Evolutionary conservation across 2,888 invertebrate species (phyloP).

Genomic region (Epirrhoe alternata): DNA sequence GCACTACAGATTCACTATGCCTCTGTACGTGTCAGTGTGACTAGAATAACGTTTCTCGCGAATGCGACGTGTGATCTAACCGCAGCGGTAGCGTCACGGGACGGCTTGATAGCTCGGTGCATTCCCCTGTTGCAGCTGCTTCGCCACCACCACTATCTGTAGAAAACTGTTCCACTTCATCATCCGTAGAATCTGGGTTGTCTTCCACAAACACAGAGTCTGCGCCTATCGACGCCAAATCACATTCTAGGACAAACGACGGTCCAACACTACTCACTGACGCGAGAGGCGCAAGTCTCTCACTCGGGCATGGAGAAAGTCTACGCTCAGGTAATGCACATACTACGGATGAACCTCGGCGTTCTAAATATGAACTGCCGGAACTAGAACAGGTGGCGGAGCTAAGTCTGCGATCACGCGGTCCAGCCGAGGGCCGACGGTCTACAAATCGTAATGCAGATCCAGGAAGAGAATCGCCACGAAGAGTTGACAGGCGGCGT

Average conservation of each 20-base stretch:
- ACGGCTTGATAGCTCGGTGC: constrained; percentile 76
- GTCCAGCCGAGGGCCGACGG: constrained; percentile 78
- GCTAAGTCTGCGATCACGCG: constrained; percentile 87
- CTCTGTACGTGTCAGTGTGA: constrained; percentile 50
- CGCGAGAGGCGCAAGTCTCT: constrained; percentile 90
- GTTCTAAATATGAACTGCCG: constrained; percentile 92
- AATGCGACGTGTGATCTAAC: constrained; percentile 85
- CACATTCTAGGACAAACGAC: constrained; percentile 88
- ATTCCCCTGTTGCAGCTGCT: constrained; percentile 64
- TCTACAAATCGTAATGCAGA: constrained; percentile 83
- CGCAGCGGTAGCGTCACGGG: constrained; percentile 67
- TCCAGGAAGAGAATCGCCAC: constrained; percentile 86
- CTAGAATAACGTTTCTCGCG: constrained; percentile 93
- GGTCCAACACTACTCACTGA: constrained; percentile 92
- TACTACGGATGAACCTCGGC: constrained; percentile 91
- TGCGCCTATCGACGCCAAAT: constrained; percentile 89
- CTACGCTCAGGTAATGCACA: constrained; percentile 92
- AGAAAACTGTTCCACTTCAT: constrained; percentile 93
- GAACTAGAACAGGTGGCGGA: constrained; percentile 94
- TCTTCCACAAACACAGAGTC: constrained; percentile 93
- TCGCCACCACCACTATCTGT: constrained; percentile 90
- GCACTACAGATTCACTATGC: constrained; percentile 48
- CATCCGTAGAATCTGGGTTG: constrained; percentile 91
- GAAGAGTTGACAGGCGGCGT: constrained; percentile 85
- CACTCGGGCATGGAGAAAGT: constrained; percentile 89